Conservation (phyloP, 2,113 vertebrate genomes). For the Polypterus senegalus region DNA sequence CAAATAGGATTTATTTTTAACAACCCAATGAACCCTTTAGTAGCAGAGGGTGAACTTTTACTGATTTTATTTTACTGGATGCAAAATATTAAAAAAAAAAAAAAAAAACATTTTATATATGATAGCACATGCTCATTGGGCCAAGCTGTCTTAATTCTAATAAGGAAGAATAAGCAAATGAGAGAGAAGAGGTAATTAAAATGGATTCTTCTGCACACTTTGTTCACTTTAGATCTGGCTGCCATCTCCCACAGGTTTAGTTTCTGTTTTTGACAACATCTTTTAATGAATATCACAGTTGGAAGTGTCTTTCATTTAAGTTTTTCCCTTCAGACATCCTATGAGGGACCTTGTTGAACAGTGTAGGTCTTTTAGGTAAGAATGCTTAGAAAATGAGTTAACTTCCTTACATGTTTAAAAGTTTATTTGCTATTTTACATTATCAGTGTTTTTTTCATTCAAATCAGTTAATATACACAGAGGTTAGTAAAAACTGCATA, state of each 20-base stretch:
- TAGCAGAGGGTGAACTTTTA: background rate
- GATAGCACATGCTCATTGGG: too few relatives aligned
- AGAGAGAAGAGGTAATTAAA: background rate
- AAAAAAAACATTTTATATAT: too few relatives aligned
- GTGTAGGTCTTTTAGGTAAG: too few relatives aligned
- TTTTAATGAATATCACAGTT: background rate
- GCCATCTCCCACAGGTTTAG: background rate
- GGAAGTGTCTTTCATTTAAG: background rate
- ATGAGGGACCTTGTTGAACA: too few relatives aligned
- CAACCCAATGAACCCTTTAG: background rate
- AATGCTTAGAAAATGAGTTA: too few relatives aligned
- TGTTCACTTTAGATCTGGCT: background rate
- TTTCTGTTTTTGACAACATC: background rate
- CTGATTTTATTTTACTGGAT: background rate
- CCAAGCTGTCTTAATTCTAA: background rate
- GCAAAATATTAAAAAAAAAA: too few relatives aligned
- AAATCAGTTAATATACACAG: too few relatives aligned
- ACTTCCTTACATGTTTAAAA: too few relatives aligned
- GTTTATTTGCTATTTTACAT: too few relatives aligned
- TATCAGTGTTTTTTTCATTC: too few relatives aligned
- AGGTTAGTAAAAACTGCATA: too few relatives aligned
- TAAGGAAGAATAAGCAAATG: background rate
- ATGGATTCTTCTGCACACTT: background rate
- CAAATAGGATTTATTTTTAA: background rate
- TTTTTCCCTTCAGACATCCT: too few relatives aligned